These are phyloP conservation scores for Orientallactaga sibirica DNA, from an alignment of 2,797 vertebrate species.

Conservation along the genomic window DNA sequence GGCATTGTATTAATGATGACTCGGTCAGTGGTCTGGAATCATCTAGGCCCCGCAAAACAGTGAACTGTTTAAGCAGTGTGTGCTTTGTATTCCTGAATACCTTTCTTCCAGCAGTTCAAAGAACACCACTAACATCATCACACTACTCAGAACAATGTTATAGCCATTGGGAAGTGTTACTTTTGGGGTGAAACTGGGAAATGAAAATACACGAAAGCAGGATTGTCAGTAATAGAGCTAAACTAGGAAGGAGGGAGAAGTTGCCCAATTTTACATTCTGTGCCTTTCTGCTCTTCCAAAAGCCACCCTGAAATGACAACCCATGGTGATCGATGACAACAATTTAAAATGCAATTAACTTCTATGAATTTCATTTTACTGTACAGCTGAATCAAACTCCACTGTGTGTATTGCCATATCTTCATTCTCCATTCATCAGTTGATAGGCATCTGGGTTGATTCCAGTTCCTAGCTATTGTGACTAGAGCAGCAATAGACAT, in stretches of 20 bases:
- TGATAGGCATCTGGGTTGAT: too few species aligned
- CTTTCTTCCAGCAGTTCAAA: constrained; percentile 54
- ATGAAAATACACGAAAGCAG: constrained; percentile 36
- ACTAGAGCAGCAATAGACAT: too few species aligned
- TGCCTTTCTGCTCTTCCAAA: constrained; percentile 27
- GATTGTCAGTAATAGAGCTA: background rate
- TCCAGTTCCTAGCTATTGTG: too few species aligned
- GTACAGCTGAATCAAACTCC: background rate
- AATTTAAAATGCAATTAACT: constrained; percentile 48
- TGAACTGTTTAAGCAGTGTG: constrained; percentile 19
- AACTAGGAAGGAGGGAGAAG: background rate
- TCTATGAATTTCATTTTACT: background rate
- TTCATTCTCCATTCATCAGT: too few species aligned
- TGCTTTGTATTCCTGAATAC: constrained; percentile 48
- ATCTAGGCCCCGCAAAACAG: constrained; percentile 24
- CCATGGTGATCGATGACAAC: background rate
- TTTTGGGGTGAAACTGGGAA: constrained; percentile 42
- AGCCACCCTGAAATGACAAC: constrained; percentile 23
- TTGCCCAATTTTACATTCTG: constrained; percentile 16
- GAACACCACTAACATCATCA: constrained; percentile 42
- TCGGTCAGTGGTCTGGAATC: constrained; percentile 42
- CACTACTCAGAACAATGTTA: constrained; percentile 29
- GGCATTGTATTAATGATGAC: constrained; percentile 34
- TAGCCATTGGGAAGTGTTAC: constrained; percentile 29
- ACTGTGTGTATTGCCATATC: too few species aligned